Base-by-base conservation (phyloP, 2,888 invertebrate species). In the Lycia hirtaria region DNA sequence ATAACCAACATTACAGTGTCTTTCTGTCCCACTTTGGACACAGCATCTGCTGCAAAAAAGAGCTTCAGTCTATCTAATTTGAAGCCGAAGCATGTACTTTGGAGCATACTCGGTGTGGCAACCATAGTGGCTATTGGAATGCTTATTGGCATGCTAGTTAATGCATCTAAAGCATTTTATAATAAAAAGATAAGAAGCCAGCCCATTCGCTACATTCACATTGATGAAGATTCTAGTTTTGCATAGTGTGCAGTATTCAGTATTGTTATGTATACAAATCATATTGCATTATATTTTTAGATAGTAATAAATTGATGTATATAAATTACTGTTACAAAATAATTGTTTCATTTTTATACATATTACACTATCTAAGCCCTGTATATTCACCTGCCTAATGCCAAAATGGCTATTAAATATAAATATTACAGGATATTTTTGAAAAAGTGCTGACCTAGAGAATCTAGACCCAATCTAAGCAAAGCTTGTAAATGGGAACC, bases 101-200 rank as follows among this genome's bases (percentile, higher is more conserved):
- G 89, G 87, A 87, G 87, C 64, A 89, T 92, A 43, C 73, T 92
- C 53, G 90, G 85, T 60, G 92, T 92, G 12, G 86, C 88, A 19
- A 64, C 76, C 12, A 71, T 91, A 22, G 85, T 83, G 3, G 75
- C 80, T 12, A 65, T 88, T 20, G 92, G 92, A 48, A 90, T 90
- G 83, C 64, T 86, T 14, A 61, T 85, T 43, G 92, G 92, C 9
- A 72, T 90, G 47, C 65, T 89, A 35, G 79, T 88, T 3, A 92
- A 91, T 67, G 73, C 76, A 54, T 68, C 77, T 6, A 90, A 87
- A 68, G 72, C 80, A 47, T 67, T 85, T 52, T 91, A 88, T 67
- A 79, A 80, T 32, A 88, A 80, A 65, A 85, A 81, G 57, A 69
- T 85, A 45, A 81, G 75, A 66, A 74, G 72, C 54, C 83, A 88